Base-by-base conservation (phyloP, 1,140 invertebrate genomes). In the Drosophila neocordata region DNA sequence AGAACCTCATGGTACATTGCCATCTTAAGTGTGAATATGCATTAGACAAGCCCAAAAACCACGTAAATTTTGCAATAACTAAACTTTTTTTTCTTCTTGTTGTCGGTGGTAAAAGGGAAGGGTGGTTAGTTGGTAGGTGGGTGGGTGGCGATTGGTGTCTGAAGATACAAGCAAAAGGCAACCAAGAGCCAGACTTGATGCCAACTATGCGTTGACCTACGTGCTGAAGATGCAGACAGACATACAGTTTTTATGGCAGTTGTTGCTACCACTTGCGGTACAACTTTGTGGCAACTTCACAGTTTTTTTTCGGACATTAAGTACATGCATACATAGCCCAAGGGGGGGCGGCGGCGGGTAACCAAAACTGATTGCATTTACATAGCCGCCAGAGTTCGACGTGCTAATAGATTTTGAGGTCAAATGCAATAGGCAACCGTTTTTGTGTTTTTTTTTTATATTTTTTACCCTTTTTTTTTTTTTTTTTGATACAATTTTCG, bases 391-490 rank as follows among this genome's bases (percentile, higher is more conserved):
- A 77, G 83, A 79, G 83, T 88, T 87, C 83, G 83, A 87, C 83
- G 84, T 88, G 79, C 83, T 88, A 88, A 88, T 89, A 88, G 83
- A 88, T 88, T 88, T 88, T 88, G 83, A 88, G 84, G 83, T 88
- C 83, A 83, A 71, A 73, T 83, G 83, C 83, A 88, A 87, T 79
- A 73, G 79, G 83, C 83, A 88, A 87, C 70, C 44, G 65, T 64
- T 78, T 82, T 65, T n/a, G n/a, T n/a, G n/a, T n/a, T 73, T 52
- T 24, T 48, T 60, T 53, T 62, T 67, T 64, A 62, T 44, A 56
- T 38, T 56, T 67, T 73, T 70, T 44, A 34, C 34, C 18, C 57
- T 52, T 27, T 48, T 64, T 53, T 62, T 69, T 64, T 64, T 44
- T 56, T 38, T 56, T 67, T 77, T 48, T 87, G 82, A 87, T 87